These are phyloP conservation scores for Scomber japonicus DNA, from an alignment of 2,113 vertebrate species.

Conservation along the genomic window DNA sequence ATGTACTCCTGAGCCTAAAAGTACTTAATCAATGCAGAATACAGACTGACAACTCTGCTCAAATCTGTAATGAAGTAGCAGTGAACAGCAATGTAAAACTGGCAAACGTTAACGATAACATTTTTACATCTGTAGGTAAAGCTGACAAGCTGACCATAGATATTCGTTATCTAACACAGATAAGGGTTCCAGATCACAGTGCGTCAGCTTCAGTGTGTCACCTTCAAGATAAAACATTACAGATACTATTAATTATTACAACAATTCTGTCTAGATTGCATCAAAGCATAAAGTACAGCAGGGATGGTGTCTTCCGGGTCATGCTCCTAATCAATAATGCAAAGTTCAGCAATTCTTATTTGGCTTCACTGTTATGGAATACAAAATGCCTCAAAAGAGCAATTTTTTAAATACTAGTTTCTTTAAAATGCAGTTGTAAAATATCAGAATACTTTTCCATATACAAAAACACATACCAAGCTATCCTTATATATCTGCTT, in stretches of 20 bases:
- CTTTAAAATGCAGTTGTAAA: not conserved
- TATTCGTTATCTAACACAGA: not conserved
- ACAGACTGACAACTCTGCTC: conserved; percentile 42
- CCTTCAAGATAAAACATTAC: not conserved
- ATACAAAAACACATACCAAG: no score
- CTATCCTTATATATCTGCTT: no score
- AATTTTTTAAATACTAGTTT: not conserved
- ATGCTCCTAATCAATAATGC: not conserved
- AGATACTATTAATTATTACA: not conserved
- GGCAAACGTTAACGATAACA: not conserved
- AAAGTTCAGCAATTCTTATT: not conserved
- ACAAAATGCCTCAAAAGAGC: not conserved
- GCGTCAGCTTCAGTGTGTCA: not conserved
- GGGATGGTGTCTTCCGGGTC: not conserved
- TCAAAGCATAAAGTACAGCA: conserved; percentile 4
- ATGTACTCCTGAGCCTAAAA: conserved; percentile 46
- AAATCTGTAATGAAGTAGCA: conserved; percentile 23
- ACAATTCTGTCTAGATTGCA: not conserved
- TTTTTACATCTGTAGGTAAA: conserved; percentile 8
- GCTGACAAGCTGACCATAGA: conserved; percentile 1
- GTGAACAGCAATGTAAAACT: conserved; percentile 11
- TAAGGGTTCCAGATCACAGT: conserved; percentile 4
- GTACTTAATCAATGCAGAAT: conserved; percentile 33
- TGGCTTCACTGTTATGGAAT: not conserved
- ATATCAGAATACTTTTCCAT: no score